phyloP scores from a whole-genome alignment of 2,797 vertebrate species.

The Linurgus olivaceus region DNA sequence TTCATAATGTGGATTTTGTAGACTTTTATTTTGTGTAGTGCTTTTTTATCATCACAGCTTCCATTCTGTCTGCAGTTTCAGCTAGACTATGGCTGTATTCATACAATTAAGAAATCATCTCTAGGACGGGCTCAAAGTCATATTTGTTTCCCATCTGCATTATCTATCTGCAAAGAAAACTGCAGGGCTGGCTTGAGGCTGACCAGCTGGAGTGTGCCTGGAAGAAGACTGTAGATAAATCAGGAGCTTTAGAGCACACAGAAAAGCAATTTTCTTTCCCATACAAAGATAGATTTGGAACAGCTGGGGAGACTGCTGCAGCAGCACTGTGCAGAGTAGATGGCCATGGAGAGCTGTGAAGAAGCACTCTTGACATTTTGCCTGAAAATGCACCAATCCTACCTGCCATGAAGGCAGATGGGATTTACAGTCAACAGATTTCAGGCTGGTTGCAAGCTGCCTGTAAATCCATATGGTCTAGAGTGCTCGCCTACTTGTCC shows the following conservation, averaged over 20 bases:
- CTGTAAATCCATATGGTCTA: not conserved
- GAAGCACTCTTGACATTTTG: not conserved
- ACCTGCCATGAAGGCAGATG: not conserved
- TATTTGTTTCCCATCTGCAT: not conserved
- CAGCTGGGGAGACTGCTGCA: not conserved
- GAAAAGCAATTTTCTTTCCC: not conserved
- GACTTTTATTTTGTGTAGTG: not conserved
- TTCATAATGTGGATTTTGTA: not conserved
- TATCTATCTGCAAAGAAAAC: not conserved
- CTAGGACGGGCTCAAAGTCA: fast-evolving
- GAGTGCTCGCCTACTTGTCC: not conserved
- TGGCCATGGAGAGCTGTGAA: not conserved
- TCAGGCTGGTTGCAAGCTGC: not conserved
- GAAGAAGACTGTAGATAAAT: constrained; percentile 11
- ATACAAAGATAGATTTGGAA: not conserved
- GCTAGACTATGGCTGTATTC: not conserved
- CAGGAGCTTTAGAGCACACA: not conserved
- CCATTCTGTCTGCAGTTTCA: not conserved
- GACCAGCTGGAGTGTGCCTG: not conserved
- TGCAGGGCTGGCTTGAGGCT: not conserved
- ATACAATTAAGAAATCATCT: not conserved
- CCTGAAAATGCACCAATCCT: not conserved
- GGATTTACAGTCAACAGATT: not conserved
- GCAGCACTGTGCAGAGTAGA: not conserved
- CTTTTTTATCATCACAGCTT: not conserved